These are phyloP conservation scores for Hemiscyllium ocellatum DNA, from an alignment of 2,113 vertebrate genomes.

Conservation along the genomic window DNA sequence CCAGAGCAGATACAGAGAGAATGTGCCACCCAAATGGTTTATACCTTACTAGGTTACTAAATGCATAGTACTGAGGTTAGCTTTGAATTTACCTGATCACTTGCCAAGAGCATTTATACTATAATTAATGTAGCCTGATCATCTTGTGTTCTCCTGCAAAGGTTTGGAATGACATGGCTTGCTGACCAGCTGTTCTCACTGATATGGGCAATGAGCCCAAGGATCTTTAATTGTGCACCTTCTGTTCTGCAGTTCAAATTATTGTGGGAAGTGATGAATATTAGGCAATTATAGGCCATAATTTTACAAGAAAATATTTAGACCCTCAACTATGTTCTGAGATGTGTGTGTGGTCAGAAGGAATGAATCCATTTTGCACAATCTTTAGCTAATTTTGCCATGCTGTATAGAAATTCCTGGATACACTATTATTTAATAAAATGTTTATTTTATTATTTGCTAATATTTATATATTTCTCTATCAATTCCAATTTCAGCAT, in stretches of 20 bases:
- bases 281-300: conserved; percentile 29
- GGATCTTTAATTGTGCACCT: conserved; percentile 37
- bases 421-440: neutral
- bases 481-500: neutral
- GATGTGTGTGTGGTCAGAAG: neutral
- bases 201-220: conserved; percentile 36
- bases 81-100: neutral
- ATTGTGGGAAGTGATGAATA: conserved; percentile 32
- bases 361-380: neutral
- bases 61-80: conserved; percentile 1
- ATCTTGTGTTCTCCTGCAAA: conserved; percentile 26
- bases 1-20: too few relatives aligned
- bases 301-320: conserved; percentile 13
- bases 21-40: too few relatives aligned
- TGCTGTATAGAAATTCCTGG: neutral
- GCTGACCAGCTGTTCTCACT: conserved; percentile 36
- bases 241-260: conserved; percentile 37
- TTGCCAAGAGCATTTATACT: conserved; percentile 33
- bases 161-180: conserved; percentile 12
- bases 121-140: conserved; percentile 34
- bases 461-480: neutral
- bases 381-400: neutral
- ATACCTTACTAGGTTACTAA: neutral
- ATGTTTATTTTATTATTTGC: neutral
- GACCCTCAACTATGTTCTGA: neutral